Conservation (phyloP, 1,140 invertebrate species). For the Oscheius sp. region DNA sequence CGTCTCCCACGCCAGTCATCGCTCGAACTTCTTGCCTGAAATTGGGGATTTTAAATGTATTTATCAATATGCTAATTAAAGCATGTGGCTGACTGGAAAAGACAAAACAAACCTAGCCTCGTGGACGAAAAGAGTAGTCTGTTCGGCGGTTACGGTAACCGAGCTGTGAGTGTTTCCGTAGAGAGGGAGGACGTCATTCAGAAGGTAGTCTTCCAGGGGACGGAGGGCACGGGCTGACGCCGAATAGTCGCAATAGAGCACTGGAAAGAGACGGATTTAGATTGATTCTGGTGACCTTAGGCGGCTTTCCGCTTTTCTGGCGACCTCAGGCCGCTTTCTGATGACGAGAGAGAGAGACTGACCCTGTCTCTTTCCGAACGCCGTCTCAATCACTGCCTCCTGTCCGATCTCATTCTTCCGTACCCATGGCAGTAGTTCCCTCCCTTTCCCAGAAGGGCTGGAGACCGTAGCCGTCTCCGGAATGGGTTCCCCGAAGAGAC, state of each 20-base stretch:
- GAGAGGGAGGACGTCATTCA: slow-evolving; percentile 76
- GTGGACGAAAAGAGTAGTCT: slow-evolving; percentile 81
- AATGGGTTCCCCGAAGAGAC: slow-evolving; percentile 36
- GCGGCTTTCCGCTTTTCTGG: too few relatives aligned
- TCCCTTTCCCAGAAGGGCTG: background rate
- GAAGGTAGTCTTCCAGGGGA: slow-evolving; percentile 83
- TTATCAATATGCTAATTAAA: slow-evolving; percentile 78
- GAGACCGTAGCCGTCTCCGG: background rate
- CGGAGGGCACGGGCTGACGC: slow-evolving; percentile 77
- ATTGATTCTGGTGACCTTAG: too few relatives aligned
- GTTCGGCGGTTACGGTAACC: slow-evolving; percentile 78
- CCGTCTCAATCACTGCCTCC: background rate
- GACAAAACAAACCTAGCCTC: slow-evolving; percentile 60
- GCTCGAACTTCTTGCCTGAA: slow-evolving; percentile 18
- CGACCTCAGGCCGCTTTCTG: too few relatives aligned
- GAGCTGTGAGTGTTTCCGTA: slow-evolving; percentile 83
- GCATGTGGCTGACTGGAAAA: slow-evolving; percentile 62
- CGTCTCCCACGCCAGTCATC: slow-evolving; percentile 63
- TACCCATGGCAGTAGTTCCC: slow-evolving; percentile 12
- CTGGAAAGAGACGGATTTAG: slow-evolving; percentile 65
- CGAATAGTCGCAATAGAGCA: slow-evolving; percentile 80
- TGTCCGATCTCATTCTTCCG: slow-evolving; percentile 25
- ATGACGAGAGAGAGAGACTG: background rate
- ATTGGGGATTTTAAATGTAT: slow-evolving; percentile 74
- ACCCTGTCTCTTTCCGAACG: slow-evolving; percentile 33